Evolutionary conservation across 2,888 invertebrate genomes (phyloP), one percentile per base, ranked within the genome.

Genomic region (Willowsia nigromaculata): DNA sequence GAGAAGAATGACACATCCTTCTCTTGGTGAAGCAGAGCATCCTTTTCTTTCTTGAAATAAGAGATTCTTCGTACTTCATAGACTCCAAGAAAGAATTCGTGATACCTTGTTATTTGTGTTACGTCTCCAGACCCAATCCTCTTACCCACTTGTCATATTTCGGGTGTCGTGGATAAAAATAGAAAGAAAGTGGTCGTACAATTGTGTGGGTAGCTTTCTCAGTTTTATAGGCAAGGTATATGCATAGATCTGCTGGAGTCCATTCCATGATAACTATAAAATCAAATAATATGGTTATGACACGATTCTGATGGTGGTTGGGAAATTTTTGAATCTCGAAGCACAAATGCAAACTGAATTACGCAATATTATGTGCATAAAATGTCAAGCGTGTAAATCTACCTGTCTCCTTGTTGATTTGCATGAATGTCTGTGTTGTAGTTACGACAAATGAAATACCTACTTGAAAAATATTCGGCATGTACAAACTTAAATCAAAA

Each of bases 1-100:
- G 78, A 53, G 25, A 82, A 74, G 74, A 88, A 88, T 88, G 88
- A 88, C 88, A 82, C 11, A 27, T 56, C 37, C 27, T 65, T 62
- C 65, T 78, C 25, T 15, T 37, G 53, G 22, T 74, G 47, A 27
- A 43, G 9, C 43, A 37, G 68, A 68, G 18, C 37, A 37, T 43
- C 30, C 33, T 68, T 30, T 7, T 84, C 27, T 56, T 53, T 84
- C 22, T 11, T 3, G 37, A 68, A 68, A 68, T 68, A 18, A 37
- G 37, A 25, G 62, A 25, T 62, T 62, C 30, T 65, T 33, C 65
- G 13, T 74, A 18, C 50, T 25, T 76, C 50, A 78, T 30, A 11
- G 1, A 30, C n/a, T 30, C 18, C 53, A 50, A 50, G 18, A 65
- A 13, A 68, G 37, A 68, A n/a, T 68, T 37, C 22, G 37, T 33